Base-by-base conservation (phyloP, 2,797 vertebrate species). In the Psittacula derbiana region DNA sequence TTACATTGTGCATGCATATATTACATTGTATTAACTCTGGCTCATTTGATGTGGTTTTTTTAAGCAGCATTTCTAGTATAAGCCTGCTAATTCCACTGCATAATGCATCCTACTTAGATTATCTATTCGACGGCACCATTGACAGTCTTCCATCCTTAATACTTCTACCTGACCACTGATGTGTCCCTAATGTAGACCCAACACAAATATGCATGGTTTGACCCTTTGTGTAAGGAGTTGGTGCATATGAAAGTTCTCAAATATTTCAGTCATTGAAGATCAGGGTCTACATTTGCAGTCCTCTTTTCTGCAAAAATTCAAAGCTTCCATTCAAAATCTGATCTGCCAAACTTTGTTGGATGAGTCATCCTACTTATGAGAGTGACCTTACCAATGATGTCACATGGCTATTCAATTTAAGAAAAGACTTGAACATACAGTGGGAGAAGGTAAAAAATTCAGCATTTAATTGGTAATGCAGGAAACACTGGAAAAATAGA, bases 1-100 rank as follows among this genome's bases (percentile, higher is more conserved):
- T 96, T 96, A 74, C 20, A 19, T 57, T 81, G 46, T 73, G 61
- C 47, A 52, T 83, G 46, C 3, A 33, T 95, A 88, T 79, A 53
- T 95, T 92, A 47, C 81, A 73, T 15, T 84, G 36, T 40, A 43
- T 84, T 86, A 94, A 93, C 79, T 91, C 76, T 50, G 53, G 57
- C 64, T 96, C 66, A 94, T 95, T 96, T 95, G 43, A 50, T 79
- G 60, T 49, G 10, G 47, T 95, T 71, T 95, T 71, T 74, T 92
- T 31, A 38, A 82, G 40, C 44, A 62, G 72, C 49, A 19, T 64
- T 83, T 89, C 75, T 23, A 36, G 16, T 43, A 33, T 44, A 62
- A 92, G 52, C 16, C 67, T 93, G 67, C 41, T 85, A 50, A 80
- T 90, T 91, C 82, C 88, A n/a, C 88, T 94, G 38, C 50, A 46